Evolutionary conservation across 2,888 invertebrate genomes (phyloP).

Genomic region (Papilio protenor): DNA sequence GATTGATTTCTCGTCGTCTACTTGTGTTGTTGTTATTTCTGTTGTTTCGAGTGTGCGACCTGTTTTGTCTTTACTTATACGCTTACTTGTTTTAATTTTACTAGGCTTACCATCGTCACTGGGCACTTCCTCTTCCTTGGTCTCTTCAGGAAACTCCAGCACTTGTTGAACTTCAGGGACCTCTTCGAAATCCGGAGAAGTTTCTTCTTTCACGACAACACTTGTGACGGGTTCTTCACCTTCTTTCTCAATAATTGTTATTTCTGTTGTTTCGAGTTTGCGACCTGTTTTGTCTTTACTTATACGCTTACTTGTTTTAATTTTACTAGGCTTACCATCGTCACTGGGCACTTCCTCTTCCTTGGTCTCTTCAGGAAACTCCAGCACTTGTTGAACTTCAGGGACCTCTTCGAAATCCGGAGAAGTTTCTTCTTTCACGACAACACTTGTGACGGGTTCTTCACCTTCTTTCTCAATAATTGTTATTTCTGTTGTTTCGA

Average conservation of each 20-base stretch:
- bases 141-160: background rate
- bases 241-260: no score
- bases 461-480: no score
- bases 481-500: background rate
- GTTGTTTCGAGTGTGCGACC: conserved; percentile 47
- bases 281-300: background rate
- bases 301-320: background rate
- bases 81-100: background rate
- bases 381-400: background rate
- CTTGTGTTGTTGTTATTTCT: conserved; percentile 57
- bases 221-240: conserved; percentile 54
- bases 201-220: conserved; percentile 37
- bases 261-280: conserved; percentile 51
- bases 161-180: background rate
- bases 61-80: background rate
- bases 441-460: conserved; percentile 51
- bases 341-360: background rate
- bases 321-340: background rate
- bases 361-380: background rate
- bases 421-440: background rate
- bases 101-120: background rate
- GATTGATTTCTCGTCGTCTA: conserved; percentile 59
- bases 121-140: background rate
- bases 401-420: background rate
- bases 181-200: background rate